A percentile compares a stretch with the other conserved stretches of the same genome.
phyloP scores from a whole-genome alignment of 2,797 vertebrate genomes.

The Spizella passerina region DNA sequence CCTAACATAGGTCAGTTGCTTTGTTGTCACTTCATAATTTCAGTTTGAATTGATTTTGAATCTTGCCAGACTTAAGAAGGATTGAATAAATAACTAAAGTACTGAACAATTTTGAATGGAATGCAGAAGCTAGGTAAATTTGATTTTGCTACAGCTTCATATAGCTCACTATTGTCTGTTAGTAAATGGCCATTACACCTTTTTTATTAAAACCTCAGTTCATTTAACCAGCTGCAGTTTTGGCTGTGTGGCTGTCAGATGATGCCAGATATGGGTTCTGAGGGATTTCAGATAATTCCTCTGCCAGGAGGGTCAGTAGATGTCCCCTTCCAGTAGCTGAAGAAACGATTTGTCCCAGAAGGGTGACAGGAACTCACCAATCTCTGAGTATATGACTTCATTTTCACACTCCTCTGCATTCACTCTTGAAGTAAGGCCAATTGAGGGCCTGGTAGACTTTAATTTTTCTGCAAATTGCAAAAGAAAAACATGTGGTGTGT shows the following conservation, averaged over 20 bases:
- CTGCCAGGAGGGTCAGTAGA: neutral
- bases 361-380: conserved; percentile 6
- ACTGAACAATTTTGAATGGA: neutral
- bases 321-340: neutral
- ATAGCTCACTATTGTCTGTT: neutral
- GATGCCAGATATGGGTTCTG: neutral
- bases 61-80: neutral
- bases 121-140: neutral
- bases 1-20: neutral
- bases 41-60: neutral
- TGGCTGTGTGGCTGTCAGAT: neutral
- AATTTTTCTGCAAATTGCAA: conserved; percentile 30
- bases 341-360: no score
- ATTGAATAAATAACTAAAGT: neutral
- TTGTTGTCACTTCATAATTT: neutral
- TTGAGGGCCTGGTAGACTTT: neutral
- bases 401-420: neutral
- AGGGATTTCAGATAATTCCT: neutral
- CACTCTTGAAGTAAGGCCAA: neutral
- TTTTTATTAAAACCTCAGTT: neutral
- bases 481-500: neutral
- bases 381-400: conserved; percentile 14
- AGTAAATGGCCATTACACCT: neutral
- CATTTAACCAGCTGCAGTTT: neutral
- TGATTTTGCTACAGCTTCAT: neutral